phyloP scores from a whole-genome alignment of 1,140 invertebrate species.

The Zaprionus camerounensis region DNA sequence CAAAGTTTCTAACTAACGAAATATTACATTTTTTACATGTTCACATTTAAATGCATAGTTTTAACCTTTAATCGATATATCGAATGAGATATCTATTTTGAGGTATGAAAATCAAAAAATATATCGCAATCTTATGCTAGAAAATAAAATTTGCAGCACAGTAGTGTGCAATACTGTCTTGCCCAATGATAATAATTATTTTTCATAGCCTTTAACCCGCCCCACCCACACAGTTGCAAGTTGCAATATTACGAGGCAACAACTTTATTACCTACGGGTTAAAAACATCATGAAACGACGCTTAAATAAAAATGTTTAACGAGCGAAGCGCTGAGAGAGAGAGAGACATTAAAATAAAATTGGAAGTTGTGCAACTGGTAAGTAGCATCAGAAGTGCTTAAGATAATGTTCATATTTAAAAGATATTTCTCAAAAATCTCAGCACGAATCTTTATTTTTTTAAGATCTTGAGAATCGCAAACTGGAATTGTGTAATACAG shows the following conservation, averaged over 20 bases:
- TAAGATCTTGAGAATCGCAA: neutral
- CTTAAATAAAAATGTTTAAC: neutral
- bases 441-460: neutral
- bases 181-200: neutral
- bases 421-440: neutral
- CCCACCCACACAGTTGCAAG: neutral
- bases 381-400: neutral
- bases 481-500: too few relatives aligned
- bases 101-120: too few relatives aligned
- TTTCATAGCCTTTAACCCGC: neutral
- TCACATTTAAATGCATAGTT: too few relatives aligned
- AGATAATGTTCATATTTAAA: neutral
- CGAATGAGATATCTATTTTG: too few relatives aligned
- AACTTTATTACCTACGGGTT: neutral
- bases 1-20: too few relatives aligned
- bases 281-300: neutral
- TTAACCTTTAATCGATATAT: too few relatives aligned
- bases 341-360: neutral
- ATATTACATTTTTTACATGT: too few relatives aligned
- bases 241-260: neutral
- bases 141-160: too few relatives aligned
- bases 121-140: too few relatives aligned
- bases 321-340: neutral
- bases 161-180: neutral
- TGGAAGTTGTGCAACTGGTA: neutral